These are phyloP conservation scores for Ceratotherium simum DNA, from an alignment of 2,113 vertebrate species.

Conservation along the genomic window DNA sequence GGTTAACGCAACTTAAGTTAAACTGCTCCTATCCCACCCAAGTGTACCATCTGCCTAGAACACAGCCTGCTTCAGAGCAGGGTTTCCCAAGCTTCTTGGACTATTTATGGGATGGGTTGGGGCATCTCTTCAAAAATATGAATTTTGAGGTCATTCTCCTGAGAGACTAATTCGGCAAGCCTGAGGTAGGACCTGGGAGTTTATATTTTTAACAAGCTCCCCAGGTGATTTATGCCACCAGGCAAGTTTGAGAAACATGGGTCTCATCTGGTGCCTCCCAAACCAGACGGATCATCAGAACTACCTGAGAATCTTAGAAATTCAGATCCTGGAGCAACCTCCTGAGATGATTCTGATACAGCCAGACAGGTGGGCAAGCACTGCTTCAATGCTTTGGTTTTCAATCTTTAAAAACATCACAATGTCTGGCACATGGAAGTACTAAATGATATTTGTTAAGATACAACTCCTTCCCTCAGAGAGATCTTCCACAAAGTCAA, in stretches of 20 bases:
- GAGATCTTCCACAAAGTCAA: neutral
- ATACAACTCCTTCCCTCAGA: constrained; percentile 15
- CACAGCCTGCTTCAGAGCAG: neutral
- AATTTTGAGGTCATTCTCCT: neutral
- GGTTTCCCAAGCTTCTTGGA: neutral
- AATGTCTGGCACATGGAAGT: neutral
- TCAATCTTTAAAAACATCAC: neutral
- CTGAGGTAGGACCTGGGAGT: neutral
- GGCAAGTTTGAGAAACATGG: neutral
- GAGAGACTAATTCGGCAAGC: neutral
- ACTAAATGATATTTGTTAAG: constrained; percentile 32
- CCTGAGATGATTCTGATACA: neutral
- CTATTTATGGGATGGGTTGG: neutral
- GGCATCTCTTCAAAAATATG: neutral
- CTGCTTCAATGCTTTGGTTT: neutral
- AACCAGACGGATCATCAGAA: neutral
- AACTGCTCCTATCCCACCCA: neutral
- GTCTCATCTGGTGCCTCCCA: neutral
- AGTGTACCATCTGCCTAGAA: neutral
- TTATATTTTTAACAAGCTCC: neutral
- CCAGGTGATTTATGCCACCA: neutral
- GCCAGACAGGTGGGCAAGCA: neutral
- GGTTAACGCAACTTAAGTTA: neutral
- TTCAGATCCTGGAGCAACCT: neutral
- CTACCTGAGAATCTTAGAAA: neutral